These are phyloP conservation scores for Ceratitis capitata DNA, from an alignment of 1,140 invertebrate species.

Conservation along the genomic window DNA sequence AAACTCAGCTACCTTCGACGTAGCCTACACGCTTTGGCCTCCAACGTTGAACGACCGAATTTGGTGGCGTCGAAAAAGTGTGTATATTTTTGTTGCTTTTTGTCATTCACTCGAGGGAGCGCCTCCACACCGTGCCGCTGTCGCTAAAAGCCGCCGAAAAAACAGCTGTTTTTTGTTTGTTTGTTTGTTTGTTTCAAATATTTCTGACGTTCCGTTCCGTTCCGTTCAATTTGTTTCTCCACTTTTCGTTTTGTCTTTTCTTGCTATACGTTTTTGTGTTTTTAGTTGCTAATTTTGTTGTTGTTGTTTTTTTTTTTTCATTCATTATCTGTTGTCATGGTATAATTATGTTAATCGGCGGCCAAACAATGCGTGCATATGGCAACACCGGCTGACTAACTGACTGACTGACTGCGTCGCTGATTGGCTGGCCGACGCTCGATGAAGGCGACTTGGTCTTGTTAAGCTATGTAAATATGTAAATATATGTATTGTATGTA, in stretches of 20 bases:
- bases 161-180: constrained; percentile 29
- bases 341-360: constrained; percentile 21
- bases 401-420: not conserved
- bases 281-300: constrained; percentile 1
- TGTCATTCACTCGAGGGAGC: too few species aligned
- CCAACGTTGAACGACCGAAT: not conserved
- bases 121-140: not conserved
- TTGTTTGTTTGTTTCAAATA: constrained; percentile 11
- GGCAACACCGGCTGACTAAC: not conserved
- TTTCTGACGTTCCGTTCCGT: not conserved
- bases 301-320: constrained; percentile 26
- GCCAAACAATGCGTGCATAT: not conserved
- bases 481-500: too few species aligned
- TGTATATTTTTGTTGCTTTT: not conserved
- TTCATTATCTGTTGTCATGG: constrained; percentile 17
- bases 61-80: not conserved
- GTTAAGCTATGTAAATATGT: too few species aligned
- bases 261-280: not conserved
- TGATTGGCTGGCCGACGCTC: too few species aligned
- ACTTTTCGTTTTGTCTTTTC: not conserved
- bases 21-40: not conserved
- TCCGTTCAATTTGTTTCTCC: not conserved
- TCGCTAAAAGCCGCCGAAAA: not conserved
- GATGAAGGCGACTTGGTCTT: not conserved
- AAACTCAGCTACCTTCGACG: not conserved